Conservation (phyloP, 2,113 vertebrate genomes). For the Serinus canaria region DNA sequence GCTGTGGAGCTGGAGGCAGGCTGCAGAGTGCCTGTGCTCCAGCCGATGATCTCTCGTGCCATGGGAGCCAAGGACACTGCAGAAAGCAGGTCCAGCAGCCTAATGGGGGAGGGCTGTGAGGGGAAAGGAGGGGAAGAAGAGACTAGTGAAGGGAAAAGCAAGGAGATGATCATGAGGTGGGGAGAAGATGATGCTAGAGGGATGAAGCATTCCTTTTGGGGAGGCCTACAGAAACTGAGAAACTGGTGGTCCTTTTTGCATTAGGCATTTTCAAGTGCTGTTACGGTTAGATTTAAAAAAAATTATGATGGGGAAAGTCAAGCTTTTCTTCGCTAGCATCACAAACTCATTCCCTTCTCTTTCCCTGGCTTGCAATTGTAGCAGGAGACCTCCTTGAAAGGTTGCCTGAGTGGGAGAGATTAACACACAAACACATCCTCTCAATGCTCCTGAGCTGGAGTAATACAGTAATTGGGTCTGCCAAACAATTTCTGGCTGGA, state of each 20-base stretch:
- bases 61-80: not conserved
- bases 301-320: slow-evolving; percentile 50
- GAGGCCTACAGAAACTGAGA: not conserved
- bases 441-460: not conserved
- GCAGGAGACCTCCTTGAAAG: slow-evolving; percentile 34
- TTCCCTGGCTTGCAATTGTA: not conserved
- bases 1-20: not conserved
- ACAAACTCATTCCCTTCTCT: not conserved
- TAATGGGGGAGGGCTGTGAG: not conserved
- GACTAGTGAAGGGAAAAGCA: not conserved
- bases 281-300: slow-evolving; percentile 25
- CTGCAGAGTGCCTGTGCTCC: not conserved
- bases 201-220: not conserved
- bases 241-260: slow-evolving; percentile 15
- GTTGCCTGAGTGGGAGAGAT: slow-evolving; percentile 52
- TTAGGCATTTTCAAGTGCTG: slow-evolving; percentile 56
- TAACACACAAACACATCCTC: slow-evolving; percentile 50
- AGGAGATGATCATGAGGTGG: not conserved
- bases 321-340: not conserved
- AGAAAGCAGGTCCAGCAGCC: not conserved
- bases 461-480: not conserved
- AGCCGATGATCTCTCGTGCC: not conserved
- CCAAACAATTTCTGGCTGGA: not conserved
- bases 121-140: not conserved
- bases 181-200: not conserved